A percentile compares a stretch with the other conserved stretches of the same genome.
Conservation (phyloP, 2,888 invertebrate species). For the Leptinotarsa tumamoca region DNA sequence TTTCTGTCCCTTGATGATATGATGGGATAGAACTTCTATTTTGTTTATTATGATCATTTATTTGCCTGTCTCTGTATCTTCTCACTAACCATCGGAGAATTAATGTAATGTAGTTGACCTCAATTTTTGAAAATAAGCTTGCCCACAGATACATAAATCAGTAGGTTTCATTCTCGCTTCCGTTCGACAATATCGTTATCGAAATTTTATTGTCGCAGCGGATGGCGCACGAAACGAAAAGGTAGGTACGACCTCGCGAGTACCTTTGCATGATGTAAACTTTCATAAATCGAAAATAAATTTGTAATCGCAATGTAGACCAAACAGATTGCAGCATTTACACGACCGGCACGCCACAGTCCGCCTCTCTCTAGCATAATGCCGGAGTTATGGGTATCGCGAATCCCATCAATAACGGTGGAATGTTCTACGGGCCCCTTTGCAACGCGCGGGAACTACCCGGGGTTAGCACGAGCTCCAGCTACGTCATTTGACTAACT, state of each 20-base stretch:
- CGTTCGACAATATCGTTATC: neutral
- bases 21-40: too few relatives aligned
- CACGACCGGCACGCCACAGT: constrained; percentile 40
- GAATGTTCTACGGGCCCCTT: constrained; percentile 22
- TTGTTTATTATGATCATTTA: too few relatives aligned
- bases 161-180: neutral
- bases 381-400: constrained; percentile 38
- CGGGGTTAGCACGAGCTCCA: constrained; percentile 46
- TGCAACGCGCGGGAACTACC: constrained; percentile 44
- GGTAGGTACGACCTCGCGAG: constrained; percentile 28
- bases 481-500: constrained; percentile 35
- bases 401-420: constrained; percentile 39
- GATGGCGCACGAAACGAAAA: constrained; percentile 10
- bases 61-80: too few relatives aligned
- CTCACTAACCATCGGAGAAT: too few relatives aligned
- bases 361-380: constrained; percentile 25
- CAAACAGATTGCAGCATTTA: constrained; percentile 43
- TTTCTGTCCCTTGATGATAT: too few relatives aligned
- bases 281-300: constrained; percentile 41
- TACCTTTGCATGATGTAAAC: constrained; percentile 23
- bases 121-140: neutral
- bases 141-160: neutral
- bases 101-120: too few relatives aligned
- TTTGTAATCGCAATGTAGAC: constrained; percentile 44
- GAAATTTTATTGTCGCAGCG: constrained; percentile 5